phyloP scores from a whole-genome alignment of 1,140 invertebrate species.

The Polypedilum pembai region DNA sequence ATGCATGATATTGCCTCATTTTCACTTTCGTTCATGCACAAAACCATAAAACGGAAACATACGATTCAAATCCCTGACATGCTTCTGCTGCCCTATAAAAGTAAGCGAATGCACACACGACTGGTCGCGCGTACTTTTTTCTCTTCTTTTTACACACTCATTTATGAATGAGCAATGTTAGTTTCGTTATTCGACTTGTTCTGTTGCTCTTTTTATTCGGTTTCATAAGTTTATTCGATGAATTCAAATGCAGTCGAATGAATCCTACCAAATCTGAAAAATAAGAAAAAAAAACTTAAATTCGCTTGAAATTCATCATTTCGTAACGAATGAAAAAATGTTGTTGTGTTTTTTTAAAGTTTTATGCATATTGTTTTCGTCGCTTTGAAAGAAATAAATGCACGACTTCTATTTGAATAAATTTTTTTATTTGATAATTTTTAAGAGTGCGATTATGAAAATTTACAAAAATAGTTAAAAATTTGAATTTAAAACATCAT shows the following conservation, averaged over 20 bases:
- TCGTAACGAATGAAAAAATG: background rate
- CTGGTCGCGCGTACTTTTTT: constrained; percentile 9
- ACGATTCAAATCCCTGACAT: background rate
- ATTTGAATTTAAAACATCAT: too few species aligned
- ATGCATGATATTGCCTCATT: background rate
- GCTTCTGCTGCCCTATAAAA: constrained; percentile 1
- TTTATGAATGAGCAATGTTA: constrained; percentile 3
- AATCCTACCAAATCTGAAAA: constrained; percentile 16
- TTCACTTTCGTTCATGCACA: background rate
- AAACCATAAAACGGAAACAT: background rate
- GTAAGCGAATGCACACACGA: background rate
- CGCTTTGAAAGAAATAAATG: background rate
- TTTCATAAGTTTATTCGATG: constrained; percentile 5
- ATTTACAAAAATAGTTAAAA: too few species aligned
- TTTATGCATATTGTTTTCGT: background rate
- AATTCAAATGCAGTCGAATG: constrained; percentile 12
- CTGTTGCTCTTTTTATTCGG: background rate
- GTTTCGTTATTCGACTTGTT: background rate
- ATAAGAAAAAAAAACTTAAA: background rate
- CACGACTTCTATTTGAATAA: background rate
- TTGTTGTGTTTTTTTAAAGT: background rate
- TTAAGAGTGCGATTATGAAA: too few species aligned
- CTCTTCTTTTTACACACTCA: background rate
- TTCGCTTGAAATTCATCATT: constrained; percentile 5
- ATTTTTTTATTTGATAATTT: too few species aligned